These are phyloP conservation scores for Ambastaia sidthimunki DNA, from an alignment of 2,797 vertebrate genomes.

Conservation along the genomic window DNA sequence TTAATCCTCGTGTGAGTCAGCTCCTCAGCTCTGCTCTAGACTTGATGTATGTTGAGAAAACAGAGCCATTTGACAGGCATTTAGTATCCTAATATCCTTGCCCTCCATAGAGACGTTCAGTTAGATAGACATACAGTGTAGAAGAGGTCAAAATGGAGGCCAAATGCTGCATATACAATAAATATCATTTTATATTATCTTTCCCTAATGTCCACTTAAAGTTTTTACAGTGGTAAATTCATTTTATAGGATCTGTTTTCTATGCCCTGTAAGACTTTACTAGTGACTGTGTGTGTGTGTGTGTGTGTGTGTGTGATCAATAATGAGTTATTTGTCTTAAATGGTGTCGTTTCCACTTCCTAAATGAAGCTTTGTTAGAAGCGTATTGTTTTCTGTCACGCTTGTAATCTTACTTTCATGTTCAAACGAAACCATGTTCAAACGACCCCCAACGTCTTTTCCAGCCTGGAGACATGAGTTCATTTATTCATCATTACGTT, in stretches of 20 bases:
- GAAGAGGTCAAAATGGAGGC: neutral
- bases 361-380: slow-evolving; percentile 65
- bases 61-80: too few relatives aligned
- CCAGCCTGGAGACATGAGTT: slow-evolving; percentile 9
- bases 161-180: neutral
- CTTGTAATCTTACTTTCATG: slow-evolving; percentile 69
- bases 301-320: slow-evolving; percentile 46
- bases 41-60: too few relatives aligned
- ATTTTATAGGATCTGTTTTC: too few relatives aligned
- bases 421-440: slow-evolving; percentile 66
- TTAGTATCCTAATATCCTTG: neutral
- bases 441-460: neutral
- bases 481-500: neutral
- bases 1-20: too few relatives aligned
- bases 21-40: too few relatives aligned
- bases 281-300: neutral
- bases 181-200: too few relatives aligned
- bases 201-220: too few relatives aligned
- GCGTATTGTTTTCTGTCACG: slow-evolving; percentile 77
- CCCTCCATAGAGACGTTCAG: neutral
- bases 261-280: neutral
- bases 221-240: too few relatives aligned
- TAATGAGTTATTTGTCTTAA: slow-evolving; percentile 76
- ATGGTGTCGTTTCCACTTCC: slow-evolving; percentile 62
- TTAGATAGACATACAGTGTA: neutral